Evolutionary conservation across 2,797 vertebrate genomes (phyloP).

Genomic region (Falco biarmicus): DNA sequence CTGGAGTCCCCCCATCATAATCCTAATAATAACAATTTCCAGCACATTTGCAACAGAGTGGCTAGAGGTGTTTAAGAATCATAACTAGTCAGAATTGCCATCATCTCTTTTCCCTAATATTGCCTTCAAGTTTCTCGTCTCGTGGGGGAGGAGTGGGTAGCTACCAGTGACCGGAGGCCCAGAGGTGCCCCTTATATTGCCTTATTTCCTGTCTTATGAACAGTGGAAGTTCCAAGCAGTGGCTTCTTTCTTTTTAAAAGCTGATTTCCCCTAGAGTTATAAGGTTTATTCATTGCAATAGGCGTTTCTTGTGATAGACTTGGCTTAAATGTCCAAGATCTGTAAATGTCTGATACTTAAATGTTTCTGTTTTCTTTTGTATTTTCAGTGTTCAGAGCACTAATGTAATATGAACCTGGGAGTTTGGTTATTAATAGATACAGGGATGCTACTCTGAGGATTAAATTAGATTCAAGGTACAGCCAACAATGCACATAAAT

Average conservation of each 20-base stretch:
- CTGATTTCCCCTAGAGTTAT: background rate
- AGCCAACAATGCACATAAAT: background rate
- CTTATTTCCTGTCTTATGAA: background rate
- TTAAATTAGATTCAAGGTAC: background rate
- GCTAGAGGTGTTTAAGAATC: background rate
- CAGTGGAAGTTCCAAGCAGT: background rate
- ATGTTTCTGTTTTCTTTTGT: background rate
- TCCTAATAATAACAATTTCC: background rate
- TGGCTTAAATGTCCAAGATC: background rate
- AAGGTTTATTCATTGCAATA: background rate
- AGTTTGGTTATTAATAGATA: background rate
- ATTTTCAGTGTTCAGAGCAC: background rate
- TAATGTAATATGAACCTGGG: fast-evolving
- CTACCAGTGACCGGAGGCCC: background rate
- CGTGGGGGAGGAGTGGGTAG: background rate
- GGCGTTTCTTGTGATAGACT: background rate
- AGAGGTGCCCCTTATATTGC: background rate
- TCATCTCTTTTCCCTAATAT: background rate
- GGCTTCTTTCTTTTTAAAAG: background rate
- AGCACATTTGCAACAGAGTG: background rate
- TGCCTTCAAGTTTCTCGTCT: background rate
- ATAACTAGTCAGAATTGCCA: background rate
- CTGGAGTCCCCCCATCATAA: background rate
- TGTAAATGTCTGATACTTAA: background rate
- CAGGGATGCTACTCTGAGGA: background rate